Evolutionary conservation across 2,888 invertebrate genomes (phyloP).

Genomic region (Callimorpha dominula): DNA sequence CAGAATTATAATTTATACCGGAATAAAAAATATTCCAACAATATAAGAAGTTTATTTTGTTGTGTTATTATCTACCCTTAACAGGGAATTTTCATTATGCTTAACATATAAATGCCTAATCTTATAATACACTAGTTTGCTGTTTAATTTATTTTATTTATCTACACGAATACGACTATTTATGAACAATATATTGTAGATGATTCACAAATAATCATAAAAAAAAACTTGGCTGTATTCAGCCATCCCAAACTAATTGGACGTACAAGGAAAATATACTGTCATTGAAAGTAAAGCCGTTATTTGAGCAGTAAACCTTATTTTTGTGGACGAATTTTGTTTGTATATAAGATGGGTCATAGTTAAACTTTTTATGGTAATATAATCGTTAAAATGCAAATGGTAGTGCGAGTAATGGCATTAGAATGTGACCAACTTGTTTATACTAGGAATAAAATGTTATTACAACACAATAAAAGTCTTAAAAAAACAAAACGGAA

Average conservation of each 20-base stretch:
- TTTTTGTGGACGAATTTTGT: constrained; percentile 23
- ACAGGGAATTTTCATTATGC: no score
- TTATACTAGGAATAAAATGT: background rate
- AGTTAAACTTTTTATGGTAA: constrained; percentile 38
- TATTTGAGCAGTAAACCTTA: constrained; percentile 24
- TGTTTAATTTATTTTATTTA: no score
- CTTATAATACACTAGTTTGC: no score
- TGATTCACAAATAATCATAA: background rate
- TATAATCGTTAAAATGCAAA: constrained; percentile 42
- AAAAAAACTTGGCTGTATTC: background rate
- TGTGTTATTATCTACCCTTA: no score
- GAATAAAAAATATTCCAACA: no score
- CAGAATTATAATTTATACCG: no score
- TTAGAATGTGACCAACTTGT: background rate
- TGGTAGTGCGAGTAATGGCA: background rate
- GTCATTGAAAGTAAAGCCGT: constrained; percentile 26
- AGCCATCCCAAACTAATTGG: background rate
- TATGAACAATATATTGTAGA: no score
- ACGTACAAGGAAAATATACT: constrained; percentile 20
- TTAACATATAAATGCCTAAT: no score
- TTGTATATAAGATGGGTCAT: constrained; percentile 10
- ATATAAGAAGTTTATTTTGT: no score
- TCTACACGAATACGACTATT: no score
- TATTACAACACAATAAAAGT: background rate
- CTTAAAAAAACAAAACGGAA: background rate